phyloP scores from a whole-genome alignment of 2,113 vertebrate genomes.

The Trochalopteron elliotii region DNA sequence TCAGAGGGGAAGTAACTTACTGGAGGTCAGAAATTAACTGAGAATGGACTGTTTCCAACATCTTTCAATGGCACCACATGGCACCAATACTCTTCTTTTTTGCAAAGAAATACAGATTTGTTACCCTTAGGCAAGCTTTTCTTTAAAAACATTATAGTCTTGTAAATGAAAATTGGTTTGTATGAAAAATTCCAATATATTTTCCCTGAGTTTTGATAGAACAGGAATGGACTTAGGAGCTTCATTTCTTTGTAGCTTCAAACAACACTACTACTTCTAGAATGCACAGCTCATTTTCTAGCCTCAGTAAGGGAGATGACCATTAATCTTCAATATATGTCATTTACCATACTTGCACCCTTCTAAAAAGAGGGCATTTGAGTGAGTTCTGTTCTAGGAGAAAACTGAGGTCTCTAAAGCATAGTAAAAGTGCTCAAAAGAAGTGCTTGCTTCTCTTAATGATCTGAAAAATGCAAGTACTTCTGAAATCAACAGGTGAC shows the following conservation, averaged over 20 bases:
- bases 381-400: neutral
- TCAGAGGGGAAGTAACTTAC: constrained; percentile 28
- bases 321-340: neutral
- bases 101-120: neutral
- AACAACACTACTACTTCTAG: neutral
- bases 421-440: neutral
- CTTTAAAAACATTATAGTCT: neutral
- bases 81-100: neutral
- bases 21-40: constrained; percentile 14
- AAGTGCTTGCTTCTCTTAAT: neutral
- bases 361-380: neutral
- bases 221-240: neutral
- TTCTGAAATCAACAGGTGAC: neutral
- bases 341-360: neutral
- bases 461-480: neutral
- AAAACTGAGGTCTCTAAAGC: neutral
- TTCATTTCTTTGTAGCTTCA: constrained; percentile 30
- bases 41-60: neutral
- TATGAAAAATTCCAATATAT: neutral
- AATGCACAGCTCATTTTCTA: neutral
- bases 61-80: neutral
- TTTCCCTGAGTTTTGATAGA: neutral
- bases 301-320: neutral
- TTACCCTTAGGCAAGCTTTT: neutral
- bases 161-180: neutral